phyloP scores from a whole-genome alignment of 2,113 vertebrate genomes.

The Melanostigma gelatinosum region DNA sequence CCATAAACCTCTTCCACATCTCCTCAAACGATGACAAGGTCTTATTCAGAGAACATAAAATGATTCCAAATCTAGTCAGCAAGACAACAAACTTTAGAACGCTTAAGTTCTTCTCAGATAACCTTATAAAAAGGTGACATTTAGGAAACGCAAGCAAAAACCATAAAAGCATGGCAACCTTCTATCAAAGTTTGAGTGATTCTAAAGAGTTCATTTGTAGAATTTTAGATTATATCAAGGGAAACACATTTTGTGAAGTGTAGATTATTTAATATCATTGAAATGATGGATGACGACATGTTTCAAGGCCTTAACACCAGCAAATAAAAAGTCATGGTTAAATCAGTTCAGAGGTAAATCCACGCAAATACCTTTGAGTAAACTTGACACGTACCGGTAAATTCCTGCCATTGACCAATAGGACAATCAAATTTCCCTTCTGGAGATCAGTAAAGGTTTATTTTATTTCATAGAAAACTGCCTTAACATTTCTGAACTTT shows the following conservation, averaged over 20 bases:
- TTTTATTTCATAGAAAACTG: neutral
- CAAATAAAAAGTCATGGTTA: neutral
- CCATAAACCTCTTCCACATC: slow-evolving; percentile 47
- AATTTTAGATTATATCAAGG: neutral
- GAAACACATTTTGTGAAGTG: neutral
- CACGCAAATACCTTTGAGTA: neutral
- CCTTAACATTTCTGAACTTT: neutral
- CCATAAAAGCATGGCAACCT: neutral
- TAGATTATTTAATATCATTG: neutral
- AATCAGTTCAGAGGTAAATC: neutral
- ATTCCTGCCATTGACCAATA: neutral
- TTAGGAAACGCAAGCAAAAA: neutral
- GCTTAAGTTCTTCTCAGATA: neutral
- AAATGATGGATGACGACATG: neutral
- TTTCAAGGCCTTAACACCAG: neutral
- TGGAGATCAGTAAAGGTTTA: neutral
- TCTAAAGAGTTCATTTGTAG: neutral
- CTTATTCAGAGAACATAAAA: slow-evolving; percentile 42
- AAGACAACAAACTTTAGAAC: neutral
- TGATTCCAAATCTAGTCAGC: slow-evolving; percentile 15
- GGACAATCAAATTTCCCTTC: neutral
- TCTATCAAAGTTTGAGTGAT: neutral
- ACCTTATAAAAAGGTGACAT: slow-evolving; percentile 1
- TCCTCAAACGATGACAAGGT: slow-evolving; percentile 38
- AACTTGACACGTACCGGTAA: neutral